phyloP scores from a whole-genome alignment of 2,113 vertebrate genomes.

The Gallinago media region DNA sequence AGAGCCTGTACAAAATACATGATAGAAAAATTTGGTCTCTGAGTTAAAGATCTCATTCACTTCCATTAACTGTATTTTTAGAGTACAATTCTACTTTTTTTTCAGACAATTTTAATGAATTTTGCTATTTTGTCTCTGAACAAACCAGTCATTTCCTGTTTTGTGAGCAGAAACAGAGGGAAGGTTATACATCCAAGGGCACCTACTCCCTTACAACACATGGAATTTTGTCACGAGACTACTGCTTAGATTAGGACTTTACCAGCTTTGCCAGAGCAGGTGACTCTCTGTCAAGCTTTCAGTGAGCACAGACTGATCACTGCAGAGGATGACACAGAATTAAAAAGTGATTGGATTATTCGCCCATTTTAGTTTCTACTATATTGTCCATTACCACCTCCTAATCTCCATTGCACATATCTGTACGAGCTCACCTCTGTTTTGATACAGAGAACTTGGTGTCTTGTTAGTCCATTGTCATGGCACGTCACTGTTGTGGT shows the following conservation, averaged over 20 bases:
- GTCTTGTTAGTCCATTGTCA: background rate
- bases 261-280: background rate
- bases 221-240: background rate
- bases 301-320: background rate
- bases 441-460: background rate
- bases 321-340: background rate
- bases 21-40: background rate
- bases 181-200: background rate
- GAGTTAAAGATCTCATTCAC: background rate
- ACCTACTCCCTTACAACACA: background rate
- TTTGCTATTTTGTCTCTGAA: background rate
- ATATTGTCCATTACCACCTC: background rate
- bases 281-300: background rate
- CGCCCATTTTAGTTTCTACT: background rate
- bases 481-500: rapidly evolving
- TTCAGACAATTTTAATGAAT: background rate
- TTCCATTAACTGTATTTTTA: background rate
- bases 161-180: background rate
- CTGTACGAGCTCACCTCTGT: background rate
- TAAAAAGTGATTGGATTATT: background rate
- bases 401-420: rapidly evolving
- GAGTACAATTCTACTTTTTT: background rate
- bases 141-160: background rate
- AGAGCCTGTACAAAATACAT: rapidly evolving
- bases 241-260: background rate